Conservation (phyloP, 2,113 vertebrate genomes). For the Penelope pileata region DNA sequence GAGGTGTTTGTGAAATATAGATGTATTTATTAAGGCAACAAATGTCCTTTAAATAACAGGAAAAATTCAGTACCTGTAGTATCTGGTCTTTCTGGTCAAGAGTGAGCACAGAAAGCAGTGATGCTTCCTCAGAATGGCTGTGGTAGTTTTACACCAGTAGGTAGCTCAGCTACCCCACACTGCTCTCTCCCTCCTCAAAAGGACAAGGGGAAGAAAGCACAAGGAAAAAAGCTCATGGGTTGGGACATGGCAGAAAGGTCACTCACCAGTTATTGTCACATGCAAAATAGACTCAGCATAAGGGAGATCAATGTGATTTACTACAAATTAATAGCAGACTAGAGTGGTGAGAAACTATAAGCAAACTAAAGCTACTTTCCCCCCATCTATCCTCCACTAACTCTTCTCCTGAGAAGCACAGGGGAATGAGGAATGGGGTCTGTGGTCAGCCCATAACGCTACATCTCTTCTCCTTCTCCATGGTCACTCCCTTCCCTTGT, state of each 20-base stretch:
- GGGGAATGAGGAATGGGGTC: not conserved
- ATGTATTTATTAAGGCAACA: not conserved
- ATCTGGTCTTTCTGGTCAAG: not conserved
- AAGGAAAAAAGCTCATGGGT: not conserved
- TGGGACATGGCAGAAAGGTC: not conserved
- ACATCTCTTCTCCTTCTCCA: too few relatives aligned
- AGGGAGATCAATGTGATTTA: not conserved
- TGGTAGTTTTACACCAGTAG: not conserved
- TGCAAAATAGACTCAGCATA: not conserved
- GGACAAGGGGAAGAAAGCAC: not conserved
- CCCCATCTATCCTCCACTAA: not conserved
- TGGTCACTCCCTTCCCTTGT: too few relatives aligned
- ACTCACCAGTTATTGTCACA: not conserved
- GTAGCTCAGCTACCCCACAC: not conserved
- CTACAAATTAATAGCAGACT: not conserved
- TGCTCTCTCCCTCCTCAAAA: not conserved
- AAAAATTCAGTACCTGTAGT: not conserved
- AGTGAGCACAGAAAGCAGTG: not conserved
- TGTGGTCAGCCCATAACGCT: not conserved
- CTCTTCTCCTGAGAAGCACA: not conserved
- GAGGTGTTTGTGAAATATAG: not conserved
- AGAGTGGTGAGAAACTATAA: not conserved
- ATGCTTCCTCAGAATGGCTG: not conserved
- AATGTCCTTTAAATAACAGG: not conserved
- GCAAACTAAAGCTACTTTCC: not conserved